Evolutionary conservation across 2,797 vertebrate genomes (phyloP).

Genomic region (Sebastes itinus): DNA sequence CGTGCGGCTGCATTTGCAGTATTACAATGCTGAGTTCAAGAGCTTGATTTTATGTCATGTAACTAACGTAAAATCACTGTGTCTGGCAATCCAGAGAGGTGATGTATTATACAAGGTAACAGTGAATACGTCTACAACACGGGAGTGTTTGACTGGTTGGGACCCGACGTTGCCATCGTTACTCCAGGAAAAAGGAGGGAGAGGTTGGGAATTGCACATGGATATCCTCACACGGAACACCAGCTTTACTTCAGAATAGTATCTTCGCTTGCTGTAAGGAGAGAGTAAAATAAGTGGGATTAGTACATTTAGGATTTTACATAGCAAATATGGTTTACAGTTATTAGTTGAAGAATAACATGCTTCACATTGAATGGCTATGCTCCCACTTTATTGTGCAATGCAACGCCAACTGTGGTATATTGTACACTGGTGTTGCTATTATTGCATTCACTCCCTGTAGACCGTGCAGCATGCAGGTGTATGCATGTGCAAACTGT

Average conservation of each 20-base stretch:
- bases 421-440: background rate
- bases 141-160: constrained; percentile 15
- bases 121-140: constrained; percentile 13
- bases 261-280: constrained; percentile 80
- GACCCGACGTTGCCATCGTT: background rate
- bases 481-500: background rate
- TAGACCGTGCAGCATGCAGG: background rate
- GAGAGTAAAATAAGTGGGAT: background rate
- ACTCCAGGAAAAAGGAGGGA: constrained; percentile 21
- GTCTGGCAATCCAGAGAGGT: constrained; percentile 18
- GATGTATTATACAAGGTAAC: constrained; percentile 1
- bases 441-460: background rate
- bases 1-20: constrained; percentile 5
- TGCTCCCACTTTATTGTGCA: background rate
- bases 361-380: background rate
- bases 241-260: constrained; percentile 81
- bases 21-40: constrained; percentile 36
- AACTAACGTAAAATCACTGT: constrained; percentile 4
- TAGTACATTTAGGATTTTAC: background rate
- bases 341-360: background rate
- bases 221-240: constrained; percentile 18
- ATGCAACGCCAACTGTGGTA: background rate
- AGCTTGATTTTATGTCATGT: constrained; percentile 20
- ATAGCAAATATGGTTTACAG: background rate
- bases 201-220: constrained; percentile 41